Base-by-base conservation (phyloP, 2,797 vertebrate genomes). In the Percopsis omiscomaycus region DNA sequence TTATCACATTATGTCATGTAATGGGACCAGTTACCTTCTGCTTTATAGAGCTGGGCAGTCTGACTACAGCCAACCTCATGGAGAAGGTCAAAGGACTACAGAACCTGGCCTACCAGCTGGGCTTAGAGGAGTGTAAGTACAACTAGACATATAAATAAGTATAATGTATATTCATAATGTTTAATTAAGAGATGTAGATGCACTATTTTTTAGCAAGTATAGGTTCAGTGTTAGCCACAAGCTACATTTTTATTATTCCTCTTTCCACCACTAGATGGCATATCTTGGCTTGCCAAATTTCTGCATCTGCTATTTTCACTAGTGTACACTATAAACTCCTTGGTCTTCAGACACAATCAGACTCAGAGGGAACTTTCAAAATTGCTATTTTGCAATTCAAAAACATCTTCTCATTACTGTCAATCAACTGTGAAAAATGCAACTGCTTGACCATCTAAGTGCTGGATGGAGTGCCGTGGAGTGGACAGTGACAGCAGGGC, bases 11-110 rank as follows among this genome's bases (percentile, higher is more conserved):
- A 58, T 55, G 22, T 63, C 1, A 50, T 71, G n/a, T 48, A 61
- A 1, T 72, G 2, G 2, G 15, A 22, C 22, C 22, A 22, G 22
- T 22, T 22, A 22, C 22, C 22, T 22, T 53, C 58, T 74, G 16
- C 16, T 60, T 52, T 75, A n/a, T 84, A 99, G 98, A 99, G 84
- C 52, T 99, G 84, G 98, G 98, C 6, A 99, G 97, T 87, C 92
- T 99, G 75, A 98, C 98, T 50, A 98, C 95, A 62, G 96, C 97
- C 72, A 99, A 99, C 83, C 89, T 99, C 79, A 99, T 98, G 98
- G 98, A 99, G 87, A 99, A 99, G 76, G 96, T 99, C 69, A 96
- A 97, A 87, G 98, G 96, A 11, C 89, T 99, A 61, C 98, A 98
- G 92, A 99, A 99, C 84, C 89, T 99, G 64, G 98, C 96, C 42